Evolutionary conservation across 2,797 vertebrate species (phyloP).

Genomic region (Oreochromis grahami): DNA sequence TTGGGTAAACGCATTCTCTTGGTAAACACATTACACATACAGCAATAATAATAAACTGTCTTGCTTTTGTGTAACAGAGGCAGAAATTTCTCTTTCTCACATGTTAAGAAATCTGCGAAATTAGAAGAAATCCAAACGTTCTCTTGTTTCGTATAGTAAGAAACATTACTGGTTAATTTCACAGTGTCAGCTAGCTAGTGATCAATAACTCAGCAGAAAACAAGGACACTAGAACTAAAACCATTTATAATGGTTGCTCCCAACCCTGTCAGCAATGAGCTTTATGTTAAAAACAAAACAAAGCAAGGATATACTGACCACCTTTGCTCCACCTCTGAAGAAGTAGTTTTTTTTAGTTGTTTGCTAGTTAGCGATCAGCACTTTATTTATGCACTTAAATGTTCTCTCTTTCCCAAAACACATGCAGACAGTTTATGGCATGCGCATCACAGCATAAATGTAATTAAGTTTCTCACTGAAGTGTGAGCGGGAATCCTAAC

Average conservation of each 20-base stretch:
- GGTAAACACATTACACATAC: background rate
- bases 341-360: background rate
- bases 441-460: background rate
- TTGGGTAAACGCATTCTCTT: rapidly evolving
- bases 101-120: background rate
- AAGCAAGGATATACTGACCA: background rate
- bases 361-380: rapidly evolving
- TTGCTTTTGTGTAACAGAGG: background rate
- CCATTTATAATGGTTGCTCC: background rate
- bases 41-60: rapidly evolving
- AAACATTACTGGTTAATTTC: rapidly evolving
- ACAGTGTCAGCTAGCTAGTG: background rate
- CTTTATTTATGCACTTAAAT: background rate
- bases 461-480: rapidly evolving
- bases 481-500: background rate
- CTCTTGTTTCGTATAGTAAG: background rate
- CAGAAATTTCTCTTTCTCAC: background rate
- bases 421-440: background rate
- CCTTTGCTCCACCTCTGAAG: background rate
- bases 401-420: rapidly evolving
- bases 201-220: background rate
- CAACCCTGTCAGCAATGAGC: rapidly evolving
- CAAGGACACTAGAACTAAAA: background rate
- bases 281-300: background rate
- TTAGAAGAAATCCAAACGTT: background rate